A percentile compares a stretch with the other conserved stretches of the same genome.
phyloP scores from a whole-genome alignment of 2,113 vertebrate species.

The Asarcornis scutulata region DNA sequence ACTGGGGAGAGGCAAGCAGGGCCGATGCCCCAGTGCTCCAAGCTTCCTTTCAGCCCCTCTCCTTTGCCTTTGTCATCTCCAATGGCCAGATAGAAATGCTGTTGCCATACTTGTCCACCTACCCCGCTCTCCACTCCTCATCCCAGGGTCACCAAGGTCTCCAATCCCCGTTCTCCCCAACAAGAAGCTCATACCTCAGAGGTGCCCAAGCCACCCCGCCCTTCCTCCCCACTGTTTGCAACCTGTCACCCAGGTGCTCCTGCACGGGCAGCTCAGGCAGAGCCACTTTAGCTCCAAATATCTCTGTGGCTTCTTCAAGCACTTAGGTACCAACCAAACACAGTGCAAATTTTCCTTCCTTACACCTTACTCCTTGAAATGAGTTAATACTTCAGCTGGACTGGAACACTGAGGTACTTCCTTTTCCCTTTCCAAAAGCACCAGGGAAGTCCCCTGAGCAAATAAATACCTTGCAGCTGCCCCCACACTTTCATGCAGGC shows the following conservation, averaged over 20 bases:
- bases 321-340: background rate
- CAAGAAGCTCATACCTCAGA: background rate
- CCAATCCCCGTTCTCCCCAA: background rate
- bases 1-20: background rate
- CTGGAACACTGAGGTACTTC: background rate
- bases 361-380: background rate
- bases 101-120: too few relatives aligned
- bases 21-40: background rate
- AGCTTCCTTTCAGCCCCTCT: too few relatives aligned
- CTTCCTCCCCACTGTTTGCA: background rate
- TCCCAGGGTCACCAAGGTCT: too few relatives aligned
- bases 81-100: background rate
- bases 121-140: too few relatives aligned
- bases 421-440: background rate
- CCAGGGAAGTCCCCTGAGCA: background rate
- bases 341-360: background rate
- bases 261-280: accelerated
- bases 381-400: background rate
- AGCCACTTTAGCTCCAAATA: background rate
- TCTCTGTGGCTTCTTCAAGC: accelerated
- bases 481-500: too few relatives aligned
- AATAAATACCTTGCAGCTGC: background rate
- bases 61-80: too few relatives aligned
- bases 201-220: accelerated
- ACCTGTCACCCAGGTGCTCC: background rate